Conservation (phyloP, 2,113 vertebrate species). For the Oryzias celebensis region DNA sequence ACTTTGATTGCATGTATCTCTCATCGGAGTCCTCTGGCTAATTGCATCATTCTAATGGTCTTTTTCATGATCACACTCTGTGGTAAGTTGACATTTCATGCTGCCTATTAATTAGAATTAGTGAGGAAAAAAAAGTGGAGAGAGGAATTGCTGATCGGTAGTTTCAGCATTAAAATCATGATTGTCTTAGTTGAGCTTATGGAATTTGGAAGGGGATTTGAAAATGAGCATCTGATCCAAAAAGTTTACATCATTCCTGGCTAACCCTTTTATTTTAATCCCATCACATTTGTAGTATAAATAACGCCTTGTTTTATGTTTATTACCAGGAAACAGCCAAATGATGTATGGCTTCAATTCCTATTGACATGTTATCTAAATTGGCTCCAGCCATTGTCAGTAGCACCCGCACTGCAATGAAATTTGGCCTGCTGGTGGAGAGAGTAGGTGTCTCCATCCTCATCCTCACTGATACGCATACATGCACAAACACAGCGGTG, state of each 20-base stretch:
- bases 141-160: slow-evolving; percentile 67
- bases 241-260: slow-evolving; percentile 65
- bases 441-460: slow-evolving; percentile 67
- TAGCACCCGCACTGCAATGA: slow-evolving; percentile 54
- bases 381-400: slow-evolving; percentile 64
- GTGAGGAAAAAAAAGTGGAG: slow-evolving; percentile 46
- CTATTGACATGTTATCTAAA: slow-evolving; percentile 61
- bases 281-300: slow-evolving; percentile 41
- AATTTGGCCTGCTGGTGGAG: slow-evolving; percentile 61
- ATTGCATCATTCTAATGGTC: slow-evolving; percentile 75
- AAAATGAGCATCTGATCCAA: slow-evolving; percentile 52
- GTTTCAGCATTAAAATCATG: slow-evolving; percentile 50
- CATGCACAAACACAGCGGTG: slow-evolving; percentile 16
- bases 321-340: slow-evolving; percentile 34
- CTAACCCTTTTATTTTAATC: slow-evolving; percentile 51
- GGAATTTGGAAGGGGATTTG: slow-evolving; percentile 36
- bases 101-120: slow-evolving; percentile 72
- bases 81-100: slow-evolving; percentile 66
- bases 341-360: slow-evolving; percentile 43
- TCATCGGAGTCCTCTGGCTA: slow-evolving; percentile 70
- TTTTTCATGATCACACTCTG: slow-evolving; percentile 67
- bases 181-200: slow-evolving; percentile 54
- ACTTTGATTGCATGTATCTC: slow-evolving; percentile 76
- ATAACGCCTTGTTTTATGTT: slow-evolving; percentile 28
- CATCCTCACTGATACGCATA: slow-evolving; percentile 15